Conservation (phyloP, 2,797 vertebrate species). For the Sparus aurata region DNA sequence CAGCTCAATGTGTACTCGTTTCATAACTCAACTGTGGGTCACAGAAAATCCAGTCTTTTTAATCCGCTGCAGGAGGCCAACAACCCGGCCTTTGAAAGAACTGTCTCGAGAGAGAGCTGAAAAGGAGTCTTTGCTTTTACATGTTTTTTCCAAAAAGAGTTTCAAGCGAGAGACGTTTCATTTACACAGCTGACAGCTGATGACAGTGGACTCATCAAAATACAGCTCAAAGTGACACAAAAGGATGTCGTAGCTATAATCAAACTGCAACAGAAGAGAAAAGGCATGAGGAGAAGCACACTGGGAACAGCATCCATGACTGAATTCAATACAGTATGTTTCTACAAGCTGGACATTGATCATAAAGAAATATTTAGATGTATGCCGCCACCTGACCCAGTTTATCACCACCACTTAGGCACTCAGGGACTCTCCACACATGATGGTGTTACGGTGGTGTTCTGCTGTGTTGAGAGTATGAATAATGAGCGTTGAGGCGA, state of each 20-base stretch:
- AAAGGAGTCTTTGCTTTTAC: background rate
- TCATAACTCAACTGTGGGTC: background rate
- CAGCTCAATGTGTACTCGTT: background rate
- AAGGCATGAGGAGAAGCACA: background rate
- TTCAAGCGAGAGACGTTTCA: background rate
- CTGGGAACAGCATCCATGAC: background rate
- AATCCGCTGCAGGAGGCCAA: conserved; percentile 1
- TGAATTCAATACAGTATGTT: background rate
- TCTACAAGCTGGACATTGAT: background rate
- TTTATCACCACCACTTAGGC: background rate
- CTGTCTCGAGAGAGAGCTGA: background rate
- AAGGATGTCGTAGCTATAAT: background rate
- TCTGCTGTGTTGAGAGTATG: background rate
- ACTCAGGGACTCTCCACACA: background rate
- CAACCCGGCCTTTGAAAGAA: background rate
- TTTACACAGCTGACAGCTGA: background rate
- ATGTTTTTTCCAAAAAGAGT: background rate
- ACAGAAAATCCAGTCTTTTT: conserved; percentile 9
- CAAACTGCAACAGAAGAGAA: background rate
- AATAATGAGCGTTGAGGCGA: background rate
- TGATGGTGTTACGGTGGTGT: background rate
- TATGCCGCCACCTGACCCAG: background rate
- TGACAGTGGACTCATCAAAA: background rate
- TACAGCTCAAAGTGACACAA: background rate
- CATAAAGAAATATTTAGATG: background rate